Percentiles rank a stretch among this genome's conserved stretches.
Evolutionary conservation across 1,140 invertebrate species (phyloP).

Genomic region (Ptiloglossa arizonensis): DNA sequence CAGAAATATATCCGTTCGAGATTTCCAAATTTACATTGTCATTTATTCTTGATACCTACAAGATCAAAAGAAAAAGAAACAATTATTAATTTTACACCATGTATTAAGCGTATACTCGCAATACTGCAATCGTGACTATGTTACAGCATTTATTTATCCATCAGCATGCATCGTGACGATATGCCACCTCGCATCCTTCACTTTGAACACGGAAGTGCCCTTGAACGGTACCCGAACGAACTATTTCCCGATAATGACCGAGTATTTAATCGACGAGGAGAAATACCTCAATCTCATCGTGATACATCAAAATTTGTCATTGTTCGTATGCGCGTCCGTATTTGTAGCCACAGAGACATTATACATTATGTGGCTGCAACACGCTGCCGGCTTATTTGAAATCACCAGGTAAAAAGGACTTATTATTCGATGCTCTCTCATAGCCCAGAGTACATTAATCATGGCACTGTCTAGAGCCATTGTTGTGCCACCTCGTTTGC

Average conservation of each 20-base stretch:
- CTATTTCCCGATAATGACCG: neutral
- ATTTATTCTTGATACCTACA: too few species aligned
- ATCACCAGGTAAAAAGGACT: slow-evolving; percentile 24
- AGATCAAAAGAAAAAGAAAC: too few species aligned
- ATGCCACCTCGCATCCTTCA: neutral
- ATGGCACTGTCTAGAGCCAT: too few species aligned
- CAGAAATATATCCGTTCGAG: too few species aligned
- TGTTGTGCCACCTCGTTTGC: too few species aligned
- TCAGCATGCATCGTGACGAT: neutral
- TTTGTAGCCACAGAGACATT: neutral
- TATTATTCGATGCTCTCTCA: neutral
- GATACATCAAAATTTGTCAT: neutral
- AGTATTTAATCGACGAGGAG: slow-evolving; percentile 26
- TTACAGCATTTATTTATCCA: neutral
- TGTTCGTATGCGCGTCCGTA: neutral
- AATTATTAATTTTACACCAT: too few species aligned
- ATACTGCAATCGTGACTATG: neutral
- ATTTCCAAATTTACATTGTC: too few species aligned
- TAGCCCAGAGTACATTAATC: neutral
- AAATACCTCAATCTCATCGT: slow-evolving; percentile 3
- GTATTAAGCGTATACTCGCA: too few species aligned
- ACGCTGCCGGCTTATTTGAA: slow-evolving; percentile 25
- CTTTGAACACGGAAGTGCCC: neutral
- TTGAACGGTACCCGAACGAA: neutral
- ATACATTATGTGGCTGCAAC: slow-evolving; percentile 7